Base-by-base conservation (phyloP, 2,888 invertebrate genomes). In the Hylaea fasciaria region DNA sequence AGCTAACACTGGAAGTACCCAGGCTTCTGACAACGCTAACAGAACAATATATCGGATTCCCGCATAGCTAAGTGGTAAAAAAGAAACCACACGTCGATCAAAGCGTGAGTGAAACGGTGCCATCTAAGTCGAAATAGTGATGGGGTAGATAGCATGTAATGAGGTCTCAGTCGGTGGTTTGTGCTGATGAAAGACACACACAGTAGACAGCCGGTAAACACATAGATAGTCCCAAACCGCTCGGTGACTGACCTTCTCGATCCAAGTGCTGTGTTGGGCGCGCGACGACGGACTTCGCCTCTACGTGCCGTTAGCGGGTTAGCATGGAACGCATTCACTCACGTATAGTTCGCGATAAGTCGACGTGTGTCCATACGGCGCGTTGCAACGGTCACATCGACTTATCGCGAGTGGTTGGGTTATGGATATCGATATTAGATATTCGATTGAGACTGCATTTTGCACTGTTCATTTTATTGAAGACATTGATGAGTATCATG, bases 171-270 rank as follows among this genome's bases (percentile, higher is more conserved):
- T 48, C 52, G 61, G 68, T 69, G 66, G 50, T 49, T 41, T 29
- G 68, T 63, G 65, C 58, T 57, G 59, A 62, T 58, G 61, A 66
- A 52, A 57, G 48, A 57, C 47, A 64, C 61, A 66, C 60, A 66
- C 52, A 54, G n/a, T 48, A 57, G 35, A 47, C 56, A 62, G 62
- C 64, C n/a, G 62, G 69, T 67, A 72, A 68, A 71, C 68, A 72
- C 55, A 67, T 66, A 66, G 62, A 66, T 48, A 47, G 51, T 57
- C 76, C 74, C 70, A 72, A 76, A 74, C 70, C 72, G 66, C 66
- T 55, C 62, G 73, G 73, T 68, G 77, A 91, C 92, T 89, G 86
- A 97, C 97, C 97, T 97, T 97, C 92, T 96, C 96, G 83, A 97
- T 96, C 97, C 97, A 97, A 77, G 97, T 97, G 93, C 96, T 91